These are phyloP conservation scores for Polyergus mexicanus DNA, from an alignment of 1,140 invertebrate species.

Conservation along the genomic window DNA sequence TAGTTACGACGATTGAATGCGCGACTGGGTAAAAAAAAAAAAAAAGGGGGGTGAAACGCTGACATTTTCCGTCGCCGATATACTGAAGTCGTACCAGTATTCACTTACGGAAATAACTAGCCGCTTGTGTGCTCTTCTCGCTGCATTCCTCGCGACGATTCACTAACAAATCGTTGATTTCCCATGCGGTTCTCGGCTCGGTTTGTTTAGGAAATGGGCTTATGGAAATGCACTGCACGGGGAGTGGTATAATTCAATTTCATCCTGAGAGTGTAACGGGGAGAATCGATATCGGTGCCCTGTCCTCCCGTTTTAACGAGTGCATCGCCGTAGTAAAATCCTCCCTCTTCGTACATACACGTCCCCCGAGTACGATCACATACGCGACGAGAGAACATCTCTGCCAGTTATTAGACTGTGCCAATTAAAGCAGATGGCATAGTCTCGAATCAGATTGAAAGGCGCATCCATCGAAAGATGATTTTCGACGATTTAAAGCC, in stretches of 20 bases:
- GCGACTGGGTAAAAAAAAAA: neutral
- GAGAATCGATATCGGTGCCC: slow-evolving; percentile 56
- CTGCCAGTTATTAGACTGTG: slow-evolving; percentile 56
- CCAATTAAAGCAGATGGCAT: slow-evolving; percentile 51
- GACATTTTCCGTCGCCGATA: slow-evolving; percentile 31
- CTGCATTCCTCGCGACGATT: slow-evolving; percentile 70
- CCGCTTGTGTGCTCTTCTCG: slow-evolving; percentile 57
- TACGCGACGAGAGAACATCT: slow-evolving; percentile 12
- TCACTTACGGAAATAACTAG: slow-evolving; percentile 41
- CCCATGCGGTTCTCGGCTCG: slow-evolving; percentile 72
- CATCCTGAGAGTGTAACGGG: slow-evolving; percentile 50
- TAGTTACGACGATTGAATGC: slow-evolving; percentile 6
- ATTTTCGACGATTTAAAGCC: slow-evolving; percentile 49
- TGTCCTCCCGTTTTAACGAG: slow-evolving; percentile 31
- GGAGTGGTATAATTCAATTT: slow-evolving; percentile 77
- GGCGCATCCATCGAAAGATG: slow-evolving; percentile 23
- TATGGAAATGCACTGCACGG: slow-evolving; percentile 74
- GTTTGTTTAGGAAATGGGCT: slow-evolving; percentile 79
- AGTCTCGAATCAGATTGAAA: slow-evolving; percentile 21
- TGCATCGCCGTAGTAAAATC: slow-evolving; percentile 47
- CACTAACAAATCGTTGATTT: slow-evolving; percentile 79
- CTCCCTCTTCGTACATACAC: slow-evolving; percentile 16
- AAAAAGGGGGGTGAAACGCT: neutral
- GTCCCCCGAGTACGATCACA: slow-evolving; percentile 10
- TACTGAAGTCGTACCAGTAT: slow-evolving; percentile 1